Evolutionary conservation across 2,113 vertebrate genomes (phyloP), one percentile per base, ranked within the genome.

Genomic region (Oryzias melastigma): DNA sequence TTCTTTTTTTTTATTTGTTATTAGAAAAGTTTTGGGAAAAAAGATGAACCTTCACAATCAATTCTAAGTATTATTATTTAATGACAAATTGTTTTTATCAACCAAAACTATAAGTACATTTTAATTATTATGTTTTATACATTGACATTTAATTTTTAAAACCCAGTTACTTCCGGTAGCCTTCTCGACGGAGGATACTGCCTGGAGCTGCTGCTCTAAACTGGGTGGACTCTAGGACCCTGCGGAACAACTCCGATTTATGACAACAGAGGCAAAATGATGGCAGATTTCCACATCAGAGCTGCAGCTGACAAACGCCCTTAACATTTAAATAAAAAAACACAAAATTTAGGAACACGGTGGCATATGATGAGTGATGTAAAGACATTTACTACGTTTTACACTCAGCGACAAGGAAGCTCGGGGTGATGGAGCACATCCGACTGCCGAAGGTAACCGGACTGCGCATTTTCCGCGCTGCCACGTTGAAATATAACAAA

Each of bases 341-440:
- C 29, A 17, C 35, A 35, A 8, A 2, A 12, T 35, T 10, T 35
- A 35, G 5, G 0, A 2, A 54, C 7, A 42, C 7, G 1, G 3
- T 5, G 14, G 50, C 41, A 18, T 43, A n/a, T 55, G 51, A 52
- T 55, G 6, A 18, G 43, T 14, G 15, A 12, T 14, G 22, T 6
- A 16, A 15, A n/a, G 59, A 47, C 58, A 4, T 4, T 35, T 10
- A 0, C 4, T 3, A 57, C 13, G 49, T 14, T 15, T 35, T 8
- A 13, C 50, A 25, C 12, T 41, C 56, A 42, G 55, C 41, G 56
- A 35, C 35, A 12, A 52, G 45, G 52, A 56, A 51, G 63, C 59
- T 46, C 67, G 18, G 57, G 68, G 73, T 64, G 84, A 92, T 91
- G 91, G 91, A 92, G 85, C 87, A 91, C 87, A 91, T 92, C 84